Percentiles rank a stretch among this genome's conserved stretches.
These are phyloP conservation scores for Priocnemis perturbator DNA, from an alignment of 2,888 invertebrate species.

Conservation along the genomic window DNA sequence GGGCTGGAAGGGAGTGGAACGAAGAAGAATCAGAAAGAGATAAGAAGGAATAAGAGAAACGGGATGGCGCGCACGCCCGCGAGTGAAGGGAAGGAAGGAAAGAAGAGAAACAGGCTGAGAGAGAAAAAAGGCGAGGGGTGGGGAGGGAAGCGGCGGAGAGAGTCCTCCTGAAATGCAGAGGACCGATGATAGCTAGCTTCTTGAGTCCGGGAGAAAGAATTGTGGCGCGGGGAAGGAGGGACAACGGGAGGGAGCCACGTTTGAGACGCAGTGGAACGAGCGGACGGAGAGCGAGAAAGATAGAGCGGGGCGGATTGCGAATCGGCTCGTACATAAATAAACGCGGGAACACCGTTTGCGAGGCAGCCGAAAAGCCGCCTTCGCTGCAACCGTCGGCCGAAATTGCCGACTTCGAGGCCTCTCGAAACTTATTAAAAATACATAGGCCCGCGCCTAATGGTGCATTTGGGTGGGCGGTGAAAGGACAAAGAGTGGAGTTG, in stretches of 20 bases:
- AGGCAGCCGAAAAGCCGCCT: conserved; percentile 65
- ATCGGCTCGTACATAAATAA: conserved; percentile 69
- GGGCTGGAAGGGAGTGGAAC: conserved; percentile 25
- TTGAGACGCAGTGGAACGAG: conserved; percentile 12
- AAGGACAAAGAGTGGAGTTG: conserved; percentile 8
- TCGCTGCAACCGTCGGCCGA: conserved; percentile 58
- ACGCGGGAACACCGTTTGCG: conserved; percentile 66
- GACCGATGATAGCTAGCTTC: conserved; percentile 44
- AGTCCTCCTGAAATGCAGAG: conserved; percentile 4
- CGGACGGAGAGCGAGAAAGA: conserved; percentile 19
- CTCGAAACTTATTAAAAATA: conserved; percentile 72
- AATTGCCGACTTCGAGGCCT: conserved; percentile 59
- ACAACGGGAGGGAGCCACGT: too few relatives aligned
- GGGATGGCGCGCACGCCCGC: conserved; percentile 17
- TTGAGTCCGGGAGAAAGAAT: conserved; percentile 20
- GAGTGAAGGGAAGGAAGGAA: conserved; percentile 26
- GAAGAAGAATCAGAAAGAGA: conserved; percentile 14
- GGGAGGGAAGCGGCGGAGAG: too few relatives aligned
- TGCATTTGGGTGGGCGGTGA: conserved; percentile 57
- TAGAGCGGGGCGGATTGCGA: conserved; percentile 51
- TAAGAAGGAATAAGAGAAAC: conserved; percentile 17
- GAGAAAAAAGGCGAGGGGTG: conserved; percentile 21
- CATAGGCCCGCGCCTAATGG: conserved; percentile 66
- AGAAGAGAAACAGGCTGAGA: conserved; percentile 14
- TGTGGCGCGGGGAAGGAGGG: too few relatives aligned